Conservation (phyloP, 2,113 vertebrate genomes). For the Callocephalon fimbriatum region DNA sequence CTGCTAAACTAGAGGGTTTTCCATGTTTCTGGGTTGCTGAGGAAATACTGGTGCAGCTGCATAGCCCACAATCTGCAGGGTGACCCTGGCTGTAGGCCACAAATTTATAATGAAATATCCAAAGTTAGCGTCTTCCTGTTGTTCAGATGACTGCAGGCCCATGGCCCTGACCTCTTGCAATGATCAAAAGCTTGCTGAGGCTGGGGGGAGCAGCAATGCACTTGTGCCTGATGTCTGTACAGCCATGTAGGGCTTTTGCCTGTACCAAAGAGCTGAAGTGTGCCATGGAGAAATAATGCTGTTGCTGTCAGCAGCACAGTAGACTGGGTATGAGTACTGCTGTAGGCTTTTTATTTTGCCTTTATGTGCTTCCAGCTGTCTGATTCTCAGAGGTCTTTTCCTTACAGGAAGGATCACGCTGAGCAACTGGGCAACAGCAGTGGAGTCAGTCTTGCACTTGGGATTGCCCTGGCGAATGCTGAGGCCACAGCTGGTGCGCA, state of each 20-base stretch:
- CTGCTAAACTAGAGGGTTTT: not conserved
- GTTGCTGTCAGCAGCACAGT: not conserved
- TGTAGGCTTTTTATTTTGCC: not conserved
- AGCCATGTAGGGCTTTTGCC: not conserved
- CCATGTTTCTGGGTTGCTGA: not conserved
- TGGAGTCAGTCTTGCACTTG: slow-evolving; percentile 84
- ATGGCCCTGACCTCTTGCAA: fast-evolving
- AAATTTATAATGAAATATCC: not conserved
- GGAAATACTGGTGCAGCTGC: not conserved
- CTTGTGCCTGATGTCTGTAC: not conserved
- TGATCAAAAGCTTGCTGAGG: not conserved
- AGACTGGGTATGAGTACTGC: not conserved
- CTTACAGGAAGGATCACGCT: slow-evolving; percentile 71
- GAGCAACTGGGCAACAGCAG: slow-evolving; percentile 84
- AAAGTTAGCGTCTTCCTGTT: not conserved
- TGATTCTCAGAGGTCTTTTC: not conserved
- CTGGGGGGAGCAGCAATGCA: not conserved
- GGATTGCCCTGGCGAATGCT: slow-evolving; percentile 91
- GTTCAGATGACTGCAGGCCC: not conserved
- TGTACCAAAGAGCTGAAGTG: not conserved
- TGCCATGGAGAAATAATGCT: not conserved
- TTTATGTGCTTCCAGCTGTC: not conserved
- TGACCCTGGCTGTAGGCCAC: too few relatives aligned
- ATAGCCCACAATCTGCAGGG: not conserved
- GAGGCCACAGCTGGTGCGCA: slow-evolving; percentile 79